Percentiles rank a stretch among this genome's conserved stretches.
Conservation (phyloP, 2,888 invertebrate genomes). For the Synanthedon andrenaeformis region DNA sequence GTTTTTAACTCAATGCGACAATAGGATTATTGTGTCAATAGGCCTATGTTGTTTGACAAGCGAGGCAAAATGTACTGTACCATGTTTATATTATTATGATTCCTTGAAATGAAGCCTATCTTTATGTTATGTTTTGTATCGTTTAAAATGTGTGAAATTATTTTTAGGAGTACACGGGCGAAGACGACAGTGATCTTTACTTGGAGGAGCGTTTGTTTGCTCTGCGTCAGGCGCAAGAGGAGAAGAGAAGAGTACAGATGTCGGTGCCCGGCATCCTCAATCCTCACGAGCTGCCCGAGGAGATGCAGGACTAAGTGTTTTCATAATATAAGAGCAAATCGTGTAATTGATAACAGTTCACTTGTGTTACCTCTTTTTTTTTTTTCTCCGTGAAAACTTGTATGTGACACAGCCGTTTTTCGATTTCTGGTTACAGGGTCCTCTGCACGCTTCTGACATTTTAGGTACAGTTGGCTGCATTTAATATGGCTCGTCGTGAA, state of each 20-base stretch:
- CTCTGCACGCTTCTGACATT: no score
- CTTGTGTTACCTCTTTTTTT: slow-evolving; percentile 5
- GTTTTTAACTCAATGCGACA: no score
- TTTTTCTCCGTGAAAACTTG: not conserved
- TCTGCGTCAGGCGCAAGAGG: slow-evolving; percentile 90
- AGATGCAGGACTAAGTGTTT: slow-evolving; percentile 86
- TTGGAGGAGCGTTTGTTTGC: slow-evolving; percentile 95
- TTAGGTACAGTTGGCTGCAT: no score
- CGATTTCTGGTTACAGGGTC: not conserved
- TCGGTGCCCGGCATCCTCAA: slow-evolving; percentile 96
- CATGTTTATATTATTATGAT: no score
- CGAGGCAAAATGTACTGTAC: no score
- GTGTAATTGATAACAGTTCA: slow-evolving; percentile 25
- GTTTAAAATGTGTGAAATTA: not conserved
- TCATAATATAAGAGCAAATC: slow-evolving; percentile 7
- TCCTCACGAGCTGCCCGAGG: slow-evolving; percentile 95
- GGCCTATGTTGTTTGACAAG: no score
- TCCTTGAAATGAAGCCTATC: no score
- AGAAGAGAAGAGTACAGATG: slow-evolving; percentile 92
- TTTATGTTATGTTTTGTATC: no score
- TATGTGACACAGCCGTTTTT: not conserved
- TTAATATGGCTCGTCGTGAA: no score
- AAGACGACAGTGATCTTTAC: slow-evolving; percentile 97
- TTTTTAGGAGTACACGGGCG: slow-evolving; percentile 95
- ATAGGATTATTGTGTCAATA: no score